Conservation (phyloP, 2,888 invertebrate genomes). For the Celastrina argiolus region DNA sequence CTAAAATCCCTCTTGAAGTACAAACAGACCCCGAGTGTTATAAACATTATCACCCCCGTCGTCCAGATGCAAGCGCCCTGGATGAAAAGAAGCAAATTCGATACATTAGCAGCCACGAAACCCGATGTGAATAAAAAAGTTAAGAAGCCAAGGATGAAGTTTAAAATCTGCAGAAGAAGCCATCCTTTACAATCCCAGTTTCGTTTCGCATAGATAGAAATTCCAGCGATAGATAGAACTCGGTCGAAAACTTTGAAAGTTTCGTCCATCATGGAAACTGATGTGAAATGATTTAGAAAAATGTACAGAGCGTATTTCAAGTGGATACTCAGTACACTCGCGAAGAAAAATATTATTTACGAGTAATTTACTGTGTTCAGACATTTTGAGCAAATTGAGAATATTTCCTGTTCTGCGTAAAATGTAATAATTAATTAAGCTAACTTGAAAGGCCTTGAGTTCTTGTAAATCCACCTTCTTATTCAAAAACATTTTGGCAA, state of each 20-base stretch:
- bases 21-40: constrained; percentile 54
- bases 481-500: too few relatives aligned
- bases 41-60: constrained; percentile 61
- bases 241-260: constrained; percentile 50
- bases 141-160: constrained; percentile 49
- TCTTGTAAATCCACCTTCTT: not conserved
- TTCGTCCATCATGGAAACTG: constrained; percentile 48
- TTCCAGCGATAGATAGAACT: constrained; percentile 54
- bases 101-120: constrained; percentile 46
- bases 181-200: constrained; percentile 52
- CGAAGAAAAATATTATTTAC: constrained; percentile 15
- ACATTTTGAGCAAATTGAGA: not conserved
- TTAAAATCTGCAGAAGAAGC: constrained; percentile 52
- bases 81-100: constrained; percentile 52
- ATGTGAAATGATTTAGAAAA: constrained; percentile 36
- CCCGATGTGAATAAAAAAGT: constrained; percentile 56
- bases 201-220: constrained; percentile 51
- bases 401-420: not conserved
- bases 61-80: constrained; percentile 67
- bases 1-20: constrained; percentile 52
- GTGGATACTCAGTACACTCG: not conserved
- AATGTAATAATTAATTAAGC: not conserved
- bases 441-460: not conserved
- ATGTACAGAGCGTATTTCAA: constrained; percentile 32
- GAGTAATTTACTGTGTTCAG: constrained; percentile 25